phyloP scores from a whole-genome alignment of 2,113 vertebrate species.

The Paradoxurus hermaphroditus region DNA sequence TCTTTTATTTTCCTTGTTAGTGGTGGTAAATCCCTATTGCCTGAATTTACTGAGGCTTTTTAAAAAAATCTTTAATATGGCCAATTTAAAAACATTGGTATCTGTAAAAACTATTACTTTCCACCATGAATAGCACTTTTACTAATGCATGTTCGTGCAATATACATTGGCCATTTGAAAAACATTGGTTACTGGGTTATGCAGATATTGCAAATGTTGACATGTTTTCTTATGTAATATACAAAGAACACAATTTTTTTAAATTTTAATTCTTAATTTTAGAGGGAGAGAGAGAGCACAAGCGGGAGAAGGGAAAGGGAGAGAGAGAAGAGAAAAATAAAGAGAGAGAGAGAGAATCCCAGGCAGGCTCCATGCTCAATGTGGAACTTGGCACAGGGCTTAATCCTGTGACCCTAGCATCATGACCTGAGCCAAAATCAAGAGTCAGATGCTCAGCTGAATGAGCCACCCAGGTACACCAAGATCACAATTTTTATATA shows the following conservation, averaged over 20 bases:
- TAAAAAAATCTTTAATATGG: neutral
- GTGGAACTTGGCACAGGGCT: no score
- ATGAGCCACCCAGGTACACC: no score
- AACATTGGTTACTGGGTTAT: neutral
- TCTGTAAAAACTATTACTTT: neutral
- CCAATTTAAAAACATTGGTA: neutral
- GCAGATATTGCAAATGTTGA: neutral
- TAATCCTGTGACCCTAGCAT: no score
- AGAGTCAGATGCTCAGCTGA: no score
- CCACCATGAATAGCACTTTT: neutral
- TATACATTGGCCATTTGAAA: neutral
- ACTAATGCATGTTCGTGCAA: neutral
- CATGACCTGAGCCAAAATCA: no score
- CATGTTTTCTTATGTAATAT: neutral
- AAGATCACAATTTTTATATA: neutral
- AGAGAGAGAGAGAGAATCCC: no score
- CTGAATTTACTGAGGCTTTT: neutral
- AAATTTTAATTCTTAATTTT: no score
- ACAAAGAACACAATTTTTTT: neutral
- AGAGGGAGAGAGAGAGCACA: no score
- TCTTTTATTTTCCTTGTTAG: neutral
- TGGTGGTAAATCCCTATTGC: neutral
- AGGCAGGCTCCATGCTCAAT: no score
- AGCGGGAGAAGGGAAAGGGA: no score
- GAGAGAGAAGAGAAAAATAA: no score